Conservation (phyloP, 1,140 invertebrate species). For the Homalodisca vitripennis region DNA sequence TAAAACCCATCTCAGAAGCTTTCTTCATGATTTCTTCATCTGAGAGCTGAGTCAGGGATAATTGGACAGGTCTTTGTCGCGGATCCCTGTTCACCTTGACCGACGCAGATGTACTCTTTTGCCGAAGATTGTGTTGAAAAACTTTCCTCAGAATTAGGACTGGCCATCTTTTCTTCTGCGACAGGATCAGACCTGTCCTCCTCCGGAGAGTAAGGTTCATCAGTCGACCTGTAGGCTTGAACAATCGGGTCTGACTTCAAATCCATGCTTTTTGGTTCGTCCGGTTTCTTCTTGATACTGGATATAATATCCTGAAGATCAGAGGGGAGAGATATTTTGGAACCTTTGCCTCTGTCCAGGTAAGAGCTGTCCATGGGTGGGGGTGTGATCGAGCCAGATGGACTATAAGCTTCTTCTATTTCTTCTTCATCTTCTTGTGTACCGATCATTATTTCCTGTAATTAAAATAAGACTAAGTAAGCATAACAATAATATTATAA, state of each 20-base stretch:
- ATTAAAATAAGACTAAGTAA: no score
- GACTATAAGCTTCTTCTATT: slow-evolving; percentile 55
- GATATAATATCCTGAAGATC: slow-evolving; percentile 82
- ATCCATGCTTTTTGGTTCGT: slow-evolving; percentile 29
- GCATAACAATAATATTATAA: no score
- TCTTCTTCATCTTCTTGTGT: not conserved
- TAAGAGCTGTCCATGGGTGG: slow-evolving; percentile 50
- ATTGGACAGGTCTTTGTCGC: slow-evolving; percentile 33
- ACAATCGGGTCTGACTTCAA: slow-evolving; percentile 38
- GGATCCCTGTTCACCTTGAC: slow-evolving; percentile 40
- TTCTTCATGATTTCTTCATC: slow-evolving; percentile 38
- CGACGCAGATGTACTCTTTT: not conserved
- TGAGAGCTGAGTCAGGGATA: slow-evolving; percentile 32
- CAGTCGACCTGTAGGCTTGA: slow-evolving; percentile 33
- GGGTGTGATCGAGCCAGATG: slow-evolving; percentile 57
- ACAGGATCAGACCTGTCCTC: slow-evolving; percentile 17
- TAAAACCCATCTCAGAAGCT: slow-evolving; percentile 39
- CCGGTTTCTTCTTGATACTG: slow-evolving; percentile 59
- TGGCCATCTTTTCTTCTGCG: no score
- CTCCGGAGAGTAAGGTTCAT: slow-evolving; percentile 28
- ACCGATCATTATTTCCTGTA: slow-evolving; percentile 9
- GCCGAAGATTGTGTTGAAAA: not conserved
- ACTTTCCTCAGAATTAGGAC: no score
- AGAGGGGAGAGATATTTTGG: slow-evolving; percentile 73
- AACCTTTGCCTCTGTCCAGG: slow-evolving; percentile 49